Evolutionary conservation across 1,140 invertebrate species (phyloP).

Genomic region (Pachyrhynchus sulphureomaculatus): DNA sequence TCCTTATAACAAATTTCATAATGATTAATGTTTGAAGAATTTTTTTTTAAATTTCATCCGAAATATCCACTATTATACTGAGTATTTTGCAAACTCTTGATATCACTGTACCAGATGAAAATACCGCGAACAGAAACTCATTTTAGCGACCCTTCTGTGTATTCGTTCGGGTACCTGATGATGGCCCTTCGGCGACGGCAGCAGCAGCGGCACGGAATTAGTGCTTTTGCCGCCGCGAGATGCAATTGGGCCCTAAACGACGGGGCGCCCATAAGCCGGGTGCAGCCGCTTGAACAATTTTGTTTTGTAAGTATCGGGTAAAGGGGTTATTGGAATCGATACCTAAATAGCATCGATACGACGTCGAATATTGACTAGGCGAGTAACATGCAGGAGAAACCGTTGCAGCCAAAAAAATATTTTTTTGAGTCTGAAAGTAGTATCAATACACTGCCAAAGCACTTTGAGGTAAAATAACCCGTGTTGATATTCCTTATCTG

Average conservation of each 20-base stretch:
- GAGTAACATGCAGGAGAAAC: no score
- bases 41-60: no score
- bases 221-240: slow-evolving; percentile 2
- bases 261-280: slow-evolving; percentile 10
- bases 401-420: no score
- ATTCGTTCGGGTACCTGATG: slow-evolving; percentile 8
- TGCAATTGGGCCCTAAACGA: slow-evolving; percentile 3
- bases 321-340: neutral
- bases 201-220: neutral
- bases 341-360: neutral
- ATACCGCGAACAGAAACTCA: slow-evolving; percentile 7
- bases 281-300: neutral
- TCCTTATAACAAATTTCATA: no score
- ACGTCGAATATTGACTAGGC: no score
- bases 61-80: no score
- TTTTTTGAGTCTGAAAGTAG: no score
- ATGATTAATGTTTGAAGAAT: no score
- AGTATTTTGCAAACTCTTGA: neutral
- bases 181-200: slow-evolving; percentile 2
- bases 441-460: no score
- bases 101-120: neutral
- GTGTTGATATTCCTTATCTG: no score
- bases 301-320: neutral
- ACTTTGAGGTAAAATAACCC: no score
- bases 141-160: neutral